Percentiles rank a stretch among this genome's conserved stretches.
Conservation (phyloP, 2,797 vertebrate species). For the Euphonia xanthogaster region DNA sequence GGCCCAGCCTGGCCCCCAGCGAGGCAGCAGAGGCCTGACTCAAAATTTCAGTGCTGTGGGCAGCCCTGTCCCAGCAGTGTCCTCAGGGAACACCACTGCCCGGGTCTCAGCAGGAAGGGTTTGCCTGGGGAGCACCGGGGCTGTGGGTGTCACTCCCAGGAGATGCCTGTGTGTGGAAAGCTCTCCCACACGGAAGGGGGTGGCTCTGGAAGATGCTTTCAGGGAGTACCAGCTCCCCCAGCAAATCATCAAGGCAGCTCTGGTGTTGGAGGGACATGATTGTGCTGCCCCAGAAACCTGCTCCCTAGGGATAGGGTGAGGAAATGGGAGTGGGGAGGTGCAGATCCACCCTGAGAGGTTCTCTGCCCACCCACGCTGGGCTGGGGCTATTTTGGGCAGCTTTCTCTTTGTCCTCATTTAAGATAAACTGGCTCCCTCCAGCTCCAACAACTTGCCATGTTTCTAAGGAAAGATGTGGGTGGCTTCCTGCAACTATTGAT, state of each 20-base stretch:
- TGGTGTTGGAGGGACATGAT: accelerated
- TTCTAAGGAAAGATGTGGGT: constrained; percentile 38
- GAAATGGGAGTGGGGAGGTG: background rate
- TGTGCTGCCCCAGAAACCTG: background rate
- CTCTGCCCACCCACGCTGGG: background rate
- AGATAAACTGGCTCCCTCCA: background rate
- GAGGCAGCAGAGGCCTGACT: background rate
- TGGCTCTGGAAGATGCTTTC: background rate
- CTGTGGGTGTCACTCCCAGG: background rate
- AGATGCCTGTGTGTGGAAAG: background rate
- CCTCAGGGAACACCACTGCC: background rate
- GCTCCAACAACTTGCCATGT: background rate
- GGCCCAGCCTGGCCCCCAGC: background rate
- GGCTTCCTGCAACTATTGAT: background rate
- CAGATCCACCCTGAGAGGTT: accelerated
- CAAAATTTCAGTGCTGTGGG: background rate
- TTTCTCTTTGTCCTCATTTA: background rate
- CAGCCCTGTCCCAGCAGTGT: background rate
- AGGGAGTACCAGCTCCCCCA: accelerated
- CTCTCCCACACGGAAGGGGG: accelerated
- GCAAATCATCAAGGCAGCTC: background rate
- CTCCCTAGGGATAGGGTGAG: background rate
- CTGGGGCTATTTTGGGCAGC: background rate
- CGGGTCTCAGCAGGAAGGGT: background rate
- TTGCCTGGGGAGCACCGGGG: background rate